These are phyloP conservation scores for Perizoma affinitatum DNA, from an alignment of 2,888 invertebrate species.

Conservation along the genomic window DNA sequence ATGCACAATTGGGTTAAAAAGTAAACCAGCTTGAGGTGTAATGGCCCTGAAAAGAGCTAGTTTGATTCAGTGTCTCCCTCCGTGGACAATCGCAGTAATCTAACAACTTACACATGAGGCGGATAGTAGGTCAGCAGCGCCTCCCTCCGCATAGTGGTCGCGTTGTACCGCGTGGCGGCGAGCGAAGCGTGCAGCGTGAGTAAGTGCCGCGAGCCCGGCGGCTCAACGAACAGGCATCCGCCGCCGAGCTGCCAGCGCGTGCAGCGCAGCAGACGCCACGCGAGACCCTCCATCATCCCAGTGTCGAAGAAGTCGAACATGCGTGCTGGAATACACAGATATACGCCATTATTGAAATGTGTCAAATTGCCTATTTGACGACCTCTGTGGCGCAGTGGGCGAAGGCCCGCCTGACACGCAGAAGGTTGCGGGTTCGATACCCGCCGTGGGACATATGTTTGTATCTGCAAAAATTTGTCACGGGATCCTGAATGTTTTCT, in stretches of 20 bases:
- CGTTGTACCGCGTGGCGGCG: constrained; percentile 65
- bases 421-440: too few relatives aligned
- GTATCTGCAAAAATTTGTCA: too few relatives aligned
- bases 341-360: not conserved
- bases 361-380: too few relatives aligned
- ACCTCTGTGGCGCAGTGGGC: too few relatives aligned
- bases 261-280: constrained; percentile 89
- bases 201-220: constrained; percentile 67
- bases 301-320: constrained; percentile 97
- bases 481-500: too few relatives aligned
- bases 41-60: too few relatives aligned
- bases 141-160: constrained; percentile 85
- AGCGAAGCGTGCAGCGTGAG: constrained; percentile 87
- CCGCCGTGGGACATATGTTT: too few relatives aligned
- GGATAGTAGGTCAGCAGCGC: constrained; percentile 93
- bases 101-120: constrained; percentile 90
- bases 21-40: too few relatives aligned
- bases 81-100: too few relatives aligned
- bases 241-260: constrained; percentile 86
- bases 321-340: constrained; percentile 87
- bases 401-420: too few relatives aligned
- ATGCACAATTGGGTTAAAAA: too few relatives aligned
- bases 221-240: constrained; percentile 65
- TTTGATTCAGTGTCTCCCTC: too few relatives aligned
- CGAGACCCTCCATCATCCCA: constrained; percentile 96